A percentile compares a stretch with the other conserved stretches of the same genome.
Conservation (phyloP, 2,113 vertebrate genomes). For the Macrotis lagotis region DNA sequence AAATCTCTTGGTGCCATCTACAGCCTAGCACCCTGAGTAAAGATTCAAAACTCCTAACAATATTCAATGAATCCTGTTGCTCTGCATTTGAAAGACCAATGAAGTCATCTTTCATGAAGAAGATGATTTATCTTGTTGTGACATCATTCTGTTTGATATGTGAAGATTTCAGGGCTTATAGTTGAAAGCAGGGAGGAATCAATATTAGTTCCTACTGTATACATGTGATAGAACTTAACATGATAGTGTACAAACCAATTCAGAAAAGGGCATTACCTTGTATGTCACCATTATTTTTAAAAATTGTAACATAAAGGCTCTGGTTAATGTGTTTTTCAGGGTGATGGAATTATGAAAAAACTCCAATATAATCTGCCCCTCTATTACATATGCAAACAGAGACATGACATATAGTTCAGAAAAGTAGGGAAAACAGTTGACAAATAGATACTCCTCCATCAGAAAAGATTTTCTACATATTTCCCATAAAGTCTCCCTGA, state of each 20-base stretch:
- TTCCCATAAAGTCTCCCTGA: neutral
- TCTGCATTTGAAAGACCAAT: neutral
- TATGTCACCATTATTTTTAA: constrained; percentile 75
- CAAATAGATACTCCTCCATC: neutral
- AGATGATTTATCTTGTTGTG: constrained; percentile 51
- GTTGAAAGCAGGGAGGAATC: constrained; percentile 20
- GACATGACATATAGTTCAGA: neutral
- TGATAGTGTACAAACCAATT: constrained; percentile 57
- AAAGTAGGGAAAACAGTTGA: neutral
- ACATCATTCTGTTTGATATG: constrained; percentile 48
- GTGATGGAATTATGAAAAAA: constrained; percentile 54
- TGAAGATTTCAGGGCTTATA: constrained; percentile 50
- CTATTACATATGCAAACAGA: neutral
- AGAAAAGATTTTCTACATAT: neutral
- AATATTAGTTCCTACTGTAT: constrained; percentile 48
- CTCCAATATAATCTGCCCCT: neutral
- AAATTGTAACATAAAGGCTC: constrained; percentile 66
- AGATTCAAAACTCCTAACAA: neutral
- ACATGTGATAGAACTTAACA: constrained; percentile 48
- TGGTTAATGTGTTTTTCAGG: neutral
- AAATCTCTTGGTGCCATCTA: neutral
- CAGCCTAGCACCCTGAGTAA: neutral
- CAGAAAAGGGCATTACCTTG: constrained; percentile 75
- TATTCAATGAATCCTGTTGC: constrained; percentile 12
- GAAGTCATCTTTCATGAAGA: constrained; percentile 51